Evolutionary conservation across 1,140 invertebrate genomes (phyloP), one percentile per base, ranked within the genome.

Genomic region (Lordiphosa stackelbergi): DNA sequence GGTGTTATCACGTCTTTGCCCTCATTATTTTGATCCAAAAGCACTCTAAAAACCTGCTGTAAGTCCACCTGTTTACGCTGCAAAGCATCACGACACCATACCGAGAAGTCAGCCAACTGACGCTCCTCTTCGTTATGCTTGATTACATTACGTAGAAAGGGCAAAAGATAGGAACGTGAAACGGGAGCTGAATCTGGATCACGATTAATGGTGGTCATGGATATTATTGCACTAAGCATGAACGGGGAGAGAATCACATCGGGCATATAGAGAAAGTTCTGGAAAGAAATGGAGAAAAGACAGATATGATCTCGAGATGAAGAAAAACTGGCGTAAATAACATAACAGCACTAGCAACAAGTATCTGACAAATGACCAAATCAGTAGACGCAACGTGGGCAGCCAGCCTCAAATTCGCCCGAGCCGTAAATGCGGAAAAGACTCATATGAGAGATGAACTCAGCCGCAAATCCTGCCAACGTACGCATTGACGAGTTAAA

Each of bases 1-100:
- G 86, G 86, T 0, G 86, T 87, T 5, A 87, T 79, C 8, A 79
- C 66, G 65, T 87, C 86, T 31, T 85, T 87, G 22, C 85, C 85
- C 35, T 87, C 81, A 47, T 87, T 86, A 48, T 87, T 87, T 28
- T 86, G 86, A 56, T 87, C 86, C 13, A 87, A 84, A 0, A 87
- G 71, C 16, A 87, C 81, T 0, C 58, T 47, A 8, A 87, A 77
- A 0, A 87, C 69, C 55, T 87, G 85, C n/a, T 84, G 53, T 11
- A 87, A 24, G 48, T 87, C 57, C 1, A 85, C 81, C 22, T 79
- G 73, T 41, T 79, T 70, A 6, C 68, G 66, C 24, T 87, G 86
- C 24, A 87, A 53, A 2, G 79, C 77, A 42, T 87, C 86, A 0
- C 84, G 73, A 66, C 83, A 87, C 86, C 86, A 87, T 0, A 83